Conservation (phyloP, 2,888 invertebrate species). For the Anorthoa munda region DNA sequence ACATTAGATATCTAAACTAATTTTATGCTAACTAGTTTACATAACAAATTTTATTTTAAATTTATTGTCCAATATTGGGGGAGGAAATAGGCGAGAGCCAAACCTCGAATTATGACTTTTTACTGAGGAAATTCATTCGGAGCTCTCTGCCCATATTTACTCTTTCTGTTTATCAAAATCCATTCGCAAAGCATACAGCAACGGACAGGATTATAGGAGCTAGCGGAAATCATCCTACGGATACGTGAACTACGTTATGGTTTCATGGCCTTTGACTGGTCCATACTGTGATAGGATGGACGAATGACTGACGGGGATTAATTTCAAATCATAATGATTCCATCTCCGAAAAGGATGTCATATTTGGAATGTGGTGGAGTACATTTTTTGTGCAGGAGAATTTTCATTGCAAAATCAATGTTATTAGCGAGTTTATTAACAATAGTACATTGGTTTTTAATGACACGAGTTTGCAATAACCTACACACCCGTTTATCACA, state of each 20-base stretch:
- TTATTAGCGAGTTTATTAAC: background rate
- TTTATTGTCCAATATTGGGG: too few relatives aligned
- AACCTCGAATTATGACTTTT: too few relatives aligned
- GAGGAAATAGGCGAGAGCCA: too few relatives aligned
- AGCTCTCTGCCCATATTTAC: too few relatives aligned
- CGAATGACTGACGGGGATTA: slow-evolving; percentile 8
- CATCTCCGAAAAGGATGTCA: background rate
- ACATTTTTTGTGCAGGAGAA: background rate
- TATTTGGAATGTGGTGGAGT: background rate
- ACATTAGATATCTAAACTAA: too few relatives aligned
- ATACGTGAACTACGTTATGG: slow-evolving; percentile 24
- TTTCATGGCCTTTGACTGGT: slow-evolving; percentile 30
- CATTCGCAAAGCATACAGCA: background rate
- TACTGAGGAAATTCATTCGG: too few relatives aligned
- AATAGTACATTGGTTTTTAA: too few relatives aligned
- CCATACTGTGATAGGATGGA: background rate
- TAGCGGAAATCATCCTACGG: background rate
- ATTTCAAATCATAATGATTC: slow-evolving; percentile 9
- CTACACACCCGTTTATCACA: too few relatives aligned
- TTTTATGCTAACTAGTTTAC: too few relatives aligned
- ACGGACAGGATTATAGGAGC: slow-evolving; percentile 3
- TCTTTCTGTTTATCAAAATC: slow-evolving; percentile 6
- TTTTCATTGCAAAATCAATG: background rate
- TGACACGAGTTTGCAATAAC: too few relatives aligned
- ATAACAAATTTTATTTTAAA: too few relatives aligned